Percentiles rank a stretch among this genome's conserved stretches.
Evolutionary conservation across 2,797 vertebrate species (phyloP).

Genomic region (Mus spretus): DNA sequence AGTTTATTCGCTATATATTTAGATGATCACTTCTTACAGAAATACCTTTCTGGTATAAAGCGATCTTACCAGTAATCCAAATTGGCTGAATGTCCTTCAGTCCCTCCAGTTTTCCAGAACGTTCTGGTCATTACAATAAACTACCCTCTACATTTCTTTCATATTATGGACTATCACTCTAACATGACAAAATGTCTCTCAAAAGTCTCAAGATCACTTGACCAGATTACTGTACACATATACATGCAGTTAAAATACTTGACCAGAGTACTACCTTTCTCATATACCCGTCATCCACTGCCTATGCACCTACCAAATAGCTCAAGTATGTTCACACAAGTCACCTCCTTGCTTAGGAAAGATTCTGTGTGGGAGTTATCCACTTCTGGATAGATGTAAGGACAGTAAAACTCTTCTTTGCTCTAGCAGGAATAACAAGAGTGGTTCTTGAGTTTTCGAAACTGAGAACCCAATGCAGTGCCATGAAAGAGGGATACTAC

Average conservation of each 20-base stretch:
- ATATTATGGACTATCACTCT: not conserved
- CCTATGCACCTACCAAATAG: not conserved
- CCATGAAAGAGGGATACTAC: not conserved
- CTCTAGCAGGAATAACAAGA: not conserved
- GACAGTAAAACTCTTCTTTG: not conserved
- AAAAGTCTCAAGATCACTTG: not conserved
- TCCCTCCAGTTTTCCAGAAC: not conserved
- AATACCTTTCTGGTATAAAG: not conserved
- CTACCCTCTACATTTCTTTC: not conserved
- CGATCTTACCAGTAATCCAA: constrained; percentile 10
- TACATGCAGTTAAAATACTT: not conserved
- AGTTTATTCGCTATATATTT: not conserved
- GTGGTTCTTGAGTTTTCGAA: not conserved
- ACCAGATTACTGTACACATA: not conserved
- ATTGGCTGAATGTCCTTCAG: not conserved
- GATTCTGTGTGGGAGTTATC: not conserved
- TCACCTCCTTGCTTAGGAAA: constrained; percentile 12
- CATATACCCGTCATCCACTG: no score
- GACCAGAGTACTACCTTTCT: not conserved
- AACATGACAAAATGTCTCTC: not conserved
- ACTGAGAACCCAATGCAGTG: accelerated
- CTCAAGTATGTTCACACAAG: not conserved
- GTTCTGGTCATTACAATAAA: not conserved
- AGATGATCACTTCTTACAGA: not conserved
- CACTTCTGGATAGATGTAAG: not conserved